Base-by-base conservation (phyloP, 2,888 invertebrate species). In the Mythimna vitellina region DNA sequence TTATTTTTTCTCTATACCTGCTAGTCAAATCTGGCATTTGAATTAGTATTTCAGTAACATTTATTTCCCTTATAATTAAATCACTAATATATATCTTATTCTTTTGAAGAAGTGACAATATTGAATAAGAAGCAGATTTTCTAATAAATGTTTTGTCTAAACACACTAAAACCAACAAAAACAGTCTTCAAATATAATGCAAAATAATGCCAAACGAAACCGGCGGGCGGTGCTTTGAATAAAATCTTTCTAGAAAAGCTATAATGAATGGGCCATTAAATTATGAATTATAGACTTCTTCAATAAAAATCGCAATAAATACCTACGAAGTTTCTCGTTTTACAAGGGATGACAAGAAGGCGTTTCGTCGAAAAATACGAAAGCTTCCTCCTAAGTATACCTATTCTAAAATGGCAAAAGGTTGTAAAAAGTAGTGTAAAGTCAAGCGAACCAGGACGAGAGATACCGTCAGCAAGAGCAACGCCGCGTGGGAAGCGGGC, bases 401-500 rank as follows among this genome's bases (percentile, higher is more conserved):
- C 25, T 67, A 63, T 46, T 78, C 29, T 62, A 42, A 60, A 35
- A 71, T 38, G 70, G 53, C 62, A 35, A 32, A 56, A 71, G 70
- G 66, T 73, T 66, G 73, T 81, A 76, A 81, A 86, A 83, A 82
- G 76, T 81, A 80, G 79, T 78, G 72, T 81, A 82, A 81, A 80
- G 76, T 66, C 74, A 80, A 76, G 73, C 70, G 75, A 89, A 89
- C 84, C 89, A 89, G 92, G 90, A 89, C 90, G 87, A 88, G 88
- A 88, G 84, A 87, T 89, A 89, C 86, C 81, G 89, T 81, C 85
- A 78, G 80, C 83, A 83, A 78, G 71, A 82, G 85, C 84, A 83
- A 63, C 60, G 82, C 81, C 76, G 85, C 93, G 93, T 93, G 93
- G 90, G 93, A 93, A 93, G 90, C 88, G 78, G 91, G 92, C 83